Conservation (phyloP, 2,888 invertebrate species). For the Neoitamus cyanurus region DNA sequence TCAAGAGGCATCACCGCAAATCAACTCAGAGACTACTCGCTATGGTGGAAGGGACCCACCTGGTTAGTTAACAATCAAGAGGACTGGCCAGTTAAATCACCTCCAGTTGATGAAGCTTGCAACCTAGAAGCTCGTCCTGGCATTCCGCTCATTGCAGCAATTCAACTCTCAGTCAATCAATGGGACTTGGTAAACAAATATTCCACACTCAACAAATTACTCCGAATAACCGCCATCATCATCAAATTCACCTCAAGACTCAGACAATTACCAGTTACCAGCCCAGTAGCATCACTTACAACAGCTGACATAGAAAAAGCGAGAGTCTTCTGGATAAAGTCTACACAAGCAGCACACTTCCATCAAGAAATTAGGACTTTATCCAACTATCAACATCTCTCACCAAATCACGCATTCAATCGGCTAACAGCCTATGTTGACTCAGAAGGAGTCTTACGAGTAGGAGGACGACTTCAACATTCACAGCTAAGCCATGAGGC, state of each 20-base stretch:
- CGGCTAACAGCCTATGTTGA: neutral
- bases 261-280: neutral
- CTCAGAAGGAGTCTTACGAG: neutral
- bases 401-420: too few species aligned
- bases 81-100: slow-evolving; percentile 36
- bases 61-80: slow-evolving; percentile 33
- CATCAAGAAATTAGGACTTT: neutral
- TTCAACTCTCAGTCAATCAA: neutral
- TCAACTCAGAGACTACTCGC: slow-evolving; percentile 38
- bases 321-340: neutral
- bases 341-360: neutral
- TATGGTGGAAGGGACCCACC: slow-evolving; percentile 46
- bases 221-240: neutral
- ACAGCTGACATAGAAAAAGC: neutral
- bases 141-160: neutral
- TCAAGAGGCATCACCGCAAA: slow-evolving; percentile 37
- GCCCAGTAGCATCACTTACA: neutral
- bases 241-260: neutral
- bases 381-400: neutral
- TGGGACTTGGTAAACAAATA: neutral
- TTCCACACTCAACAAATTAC: neutral
- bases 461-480: neutral
- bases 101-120: neutral
- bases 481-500: neutral
- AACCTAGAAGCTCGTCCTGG: neutral